Conservation (phyloP, 2,113 vertebrate species). For the Pseudopipra pipra region DNA sequence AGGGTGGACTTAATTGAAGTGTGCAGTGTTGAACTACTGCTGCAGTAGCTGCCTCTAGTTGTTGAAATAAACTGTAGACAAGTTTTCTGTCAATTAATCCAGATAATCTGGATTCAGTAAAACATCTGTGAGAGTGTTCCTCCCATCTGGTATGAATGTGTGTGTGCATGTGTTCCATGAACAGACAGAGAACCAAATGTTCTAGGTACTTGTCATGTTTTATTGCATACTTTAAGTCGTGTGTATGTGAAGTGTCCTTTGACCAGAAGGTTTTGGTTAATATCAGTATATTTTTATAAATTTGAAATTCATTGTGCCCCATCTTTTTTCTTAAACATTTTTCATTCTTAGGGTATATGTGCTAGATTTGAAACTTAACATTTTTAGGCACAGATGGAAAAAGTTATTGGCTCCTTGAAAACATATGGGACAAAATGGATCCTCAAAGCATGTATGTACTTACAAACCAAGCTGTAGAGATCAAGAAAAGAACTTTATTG, state of each 20-base stretch:
- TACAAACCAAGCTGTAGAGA: slow-evolving; percentile 86
- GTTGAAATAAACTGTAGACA: slow-evolving; percentile 68
- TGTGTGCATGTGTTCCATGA: slow-evolving; percentile 6
- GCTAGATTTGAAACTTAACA: slow-evolving; percentile 73
- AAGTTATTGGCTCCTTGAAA: slow-evolving; percentile 74
- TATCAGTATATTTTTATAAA: slow-evolving; percentile 84
- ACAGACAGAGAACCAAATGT: slow-evolving; percentile 66
- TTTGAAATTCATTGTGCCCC: slow-evolving; percentile 71
- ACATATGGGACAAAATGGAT: slow-evolving; percentile 67
- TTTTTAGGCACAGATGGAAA: slow-evolving; percentile 78
- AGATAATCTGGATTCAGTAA: slow-evolving; percentile 62
- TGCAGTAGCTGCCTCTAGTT: slow-evolving; percentile 74
- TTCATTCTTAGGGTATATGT: slow-evolving; percentile 67
- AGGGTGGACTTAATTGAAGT: slow-evolving; percentile 74
- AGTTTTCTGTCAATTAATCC: slow-evolving; percentile 63
- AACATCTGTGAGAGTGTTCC: slow-evolving; percentile 24
- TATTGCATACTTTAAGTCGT: slow-evolving; percentile 66
- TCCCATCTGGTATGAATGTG: slow-evolving; percentile 38
- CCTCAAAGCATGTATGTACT: slow-evolving; percentile 76
- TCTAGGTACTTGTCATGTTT: slow-evolving; percentile 68
- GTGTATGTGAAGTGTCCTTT: slow-evolving; percentile 74
- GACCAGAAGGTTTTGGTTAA: slow-evolving; percentile 74
- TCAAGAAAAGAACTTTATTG: slow-evolving; percentile 73
- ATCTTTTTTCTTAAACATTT: slow-evolving; percentile 65
- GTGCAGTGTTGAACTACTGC: slow-evolving; percentile 71